Percentiles rank a stretch among this genome's conserved stretches.
phyloP scores from a whole-genome alignment of 2,888 invertebrate genomes.

The Crioceris asparagi region DNA sequence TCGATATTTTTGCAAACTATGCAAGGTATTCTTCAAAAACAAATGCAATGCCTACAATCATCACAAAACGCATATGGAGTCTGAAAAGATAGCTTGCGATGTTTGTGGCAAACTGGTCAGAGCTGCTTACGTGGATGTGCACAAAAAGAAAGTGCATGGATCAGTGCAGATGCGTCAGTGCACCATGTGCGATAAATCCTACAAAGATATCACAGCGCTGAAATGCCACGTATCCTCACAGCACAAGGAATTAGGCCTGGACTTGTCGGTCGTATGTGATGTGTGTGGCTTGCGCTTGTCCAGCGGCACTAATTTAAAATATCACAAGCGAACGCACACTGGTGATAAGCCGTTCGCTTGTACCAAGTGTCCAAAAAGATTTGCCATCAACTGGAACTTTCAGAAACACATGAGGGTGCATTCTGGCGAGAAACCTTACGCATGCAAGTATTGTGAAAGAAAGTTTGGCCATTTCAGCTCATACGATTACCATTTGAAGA shows the following conservation, averaged over 20 bases:
- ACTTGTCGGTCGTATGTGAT: constrained; percentile 40
- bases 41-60: constrained; percentile 42
- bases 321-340: constrained; percentile 23
- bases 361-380: constrained; percentile 16
- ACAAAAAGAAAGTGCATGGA: constrained; percentile 23
- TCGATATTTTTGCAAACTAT: constrained; percentile 24
- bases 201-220: constrained; percentile 7
- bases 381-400: constrained; percentile 15
- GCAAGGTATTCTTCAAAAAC: constrained; percentile 26
- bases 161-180: constrained; percentile 17
- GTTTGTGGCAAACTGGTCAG: constrained; percentile 26
- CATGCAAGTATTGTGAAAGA: constrained; percentile 21
- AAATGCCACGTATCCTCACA: constrained; percentile 11
- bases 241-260: constrained; percentile 20
- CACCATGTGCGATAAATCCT: constrained; percentile 23
- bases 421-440: constrained; percentile 21
- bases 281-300: constrained; percentile 30
- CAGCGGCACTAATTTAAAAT: constrained; percentile 16
- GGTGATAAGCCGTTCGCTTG: constrained; percentile 23
- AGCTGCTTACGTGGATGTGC: constrained; percentile 21
- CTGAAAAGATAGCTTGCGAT: constrained; percentile 22
- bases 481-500: constrained; percentile 20
- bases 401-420: constrained; percentile 22
- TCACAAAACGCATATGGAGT: constrained; percentile 26
- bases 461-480: constrained; percentile 11